These are phyloP conservation scores for Oncorhynchus kisutch DNA, from an alignment of 2,113 vertebrate genomes.

Conservation along the genomic window DNA sequence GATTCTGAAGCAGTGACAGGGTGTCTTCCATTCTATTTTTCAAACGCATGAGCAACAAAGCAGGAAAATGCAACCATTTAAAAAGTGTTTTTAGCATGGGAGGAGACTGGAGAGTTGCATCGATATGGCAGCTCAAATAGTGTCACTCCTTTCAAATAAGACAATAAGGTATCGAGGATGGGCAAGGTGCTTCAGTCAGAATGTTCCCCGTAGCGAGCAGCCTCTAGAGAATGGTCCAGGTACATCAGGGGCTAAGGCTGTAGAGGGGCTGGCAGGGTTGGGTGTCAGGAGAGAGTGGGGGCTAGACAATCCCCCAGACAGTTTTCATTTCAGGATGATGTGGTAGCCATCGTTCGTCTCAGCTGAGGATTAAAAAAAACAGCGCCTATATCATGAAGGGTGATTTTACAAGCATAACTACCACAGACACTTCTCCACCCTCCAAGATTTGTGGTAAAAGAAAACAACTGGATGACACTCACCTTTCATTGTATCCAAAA, in stretches of 20 bases:
- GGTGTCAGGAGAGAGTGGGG: conserved; percentile 26
- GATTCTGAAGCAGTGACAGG: conserved; percentile 26
- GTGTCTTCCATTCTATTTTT: conserved; percentile 5
- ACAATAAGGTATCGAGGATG: conserved; percentile 42
- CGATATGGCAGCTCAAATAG: conserved; percentile 35
- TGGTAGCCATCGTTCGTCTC: conserved; percentile 91
- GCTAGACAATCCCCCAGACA: conserved; percentile 2
- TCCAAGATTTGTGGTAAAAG: neutral
- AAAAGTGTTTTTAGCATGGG: conserved; percentile 9
- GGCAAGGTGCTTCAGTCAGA: conserved; percentile 27
- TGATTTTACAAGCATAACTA: neutral
- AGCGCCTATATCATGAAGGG: neutral
- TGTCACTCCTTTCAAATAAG: conserved; percentile 54
- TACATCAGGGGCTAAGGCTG: conserved; percentile 30
- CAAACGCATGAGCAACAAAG: conserved; percentile 27
- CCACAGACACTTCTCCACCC: neutral
- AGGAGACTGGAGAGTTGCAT: conserved; percentile 24
- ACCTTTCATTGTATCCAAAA: conserved; percentile 98
- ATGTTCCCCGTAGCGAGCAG: conserved; percentile 41
- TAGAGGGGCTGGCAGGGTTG: conserved; percentile 26
- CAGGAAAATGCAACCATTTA: conserved; percentile 12
- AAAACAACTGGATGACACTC: conserved; percentile 21
- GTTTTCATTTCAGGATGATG: conserved; percentile 88
- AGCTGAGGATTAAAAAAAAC: conserved; percentile 70
- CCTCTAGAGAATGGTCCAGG: conserved; percentile 34